Conservation (phyloP, 2,888 invertebrate species). For the Alcis repandata region DNA sequence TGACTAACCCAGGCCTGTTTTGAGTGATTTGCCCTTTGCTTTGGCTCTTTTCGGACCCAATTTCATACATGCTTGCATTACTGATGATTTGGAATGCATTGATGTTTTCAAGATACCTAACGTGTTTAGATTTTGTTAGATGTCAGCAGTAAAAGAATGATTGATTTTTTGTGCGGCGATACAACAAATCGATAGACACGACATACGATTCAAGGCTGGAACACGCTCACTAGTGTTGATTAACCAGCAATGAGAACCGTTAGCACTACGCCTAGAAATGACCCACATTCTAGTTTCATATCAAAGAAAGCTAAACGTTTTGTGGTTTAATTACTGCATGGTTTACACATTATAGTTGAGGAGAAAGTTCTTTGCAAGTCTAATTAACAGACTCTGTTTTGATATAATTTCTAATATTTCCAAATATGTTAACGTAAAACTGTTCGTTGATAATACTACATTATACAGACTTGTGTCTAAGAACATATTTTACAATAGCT, state of each 20-base stretch:
- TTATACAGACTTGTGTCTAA: no score
- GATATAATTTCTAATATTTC: not conserved
- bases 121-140: no score
- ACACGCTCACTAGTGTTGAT: constrained; percentile 26
- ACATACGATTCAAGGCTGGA: constrained; percentile 15
- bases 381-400: constrained; percentile 16
- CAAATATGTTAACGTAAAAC: no score
- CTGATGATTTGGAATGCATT: not conserved
- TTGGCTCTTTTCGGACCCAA: not conserved
- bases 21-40: not conserved
- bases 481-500: no score
- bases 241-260: constrained; percentile 20
- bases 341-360: constrained; percentile 32
- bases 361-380: constrained; percentile 37
- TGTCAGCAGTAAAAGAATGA: no score
- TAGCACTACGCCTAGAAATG: constrained; percentile 17
- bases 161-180: no score
- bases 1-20: not conserved
- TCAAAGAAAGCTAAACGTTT: constrained; percentile 40
- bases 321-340: constrained; percentile 32
- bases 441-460: not conserved
- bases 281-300: constrained; percentile 33
- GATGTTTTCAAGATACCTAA: not conserved
- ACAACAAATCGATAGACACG: constrained; percentile 6
- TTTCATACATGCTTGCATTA: not conserved